Evolutionary conservation across 92 coral and sea anemone species (phyloP), one percentile per base, ranked within the genome.

Genomic region (Diadumene lineata): DNA sequence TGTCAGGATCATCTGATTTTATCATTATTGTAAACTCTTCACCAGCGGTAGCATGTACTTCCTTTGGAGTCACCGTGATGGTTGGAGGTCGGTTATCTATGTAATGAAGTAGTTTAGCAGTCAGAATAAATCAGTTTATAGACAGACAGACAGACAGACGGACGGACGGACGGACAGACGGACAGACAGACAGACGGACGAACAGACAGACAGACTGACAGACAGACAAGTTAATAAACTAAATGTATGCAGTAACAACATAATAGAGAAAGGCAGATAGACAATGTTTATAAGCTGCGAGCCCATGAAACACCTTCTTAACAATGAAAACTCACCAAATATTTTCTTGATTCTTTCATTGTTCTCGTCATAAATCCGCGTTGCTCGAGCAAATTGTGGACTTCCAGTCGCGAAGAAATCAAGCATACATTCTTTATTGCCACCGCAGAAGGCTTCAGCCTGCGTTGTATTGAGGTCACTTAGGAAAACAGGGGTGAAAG

Each of bases 31-130:
- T 29, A 0, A 72, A 29, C 33, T 19, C 38, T 50, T 83, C 56
- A 56, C 58, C 69, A 15, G 84, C 70, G 32, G 79, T 84, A 8
- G 81, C 96, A 30, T 78, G 83, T 31, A 87, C 72, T 29, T 50
- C 72, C 8, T 67, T 46, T 18, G 90, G 94, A 33, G 74, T 84
- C 6, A 56, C 0, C 11, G 33, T 62, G 50, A 90, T 81, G 33
- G 67, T 69, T 43, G 96, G 96, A 0, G 96, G 92, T 1, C 44
- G 70, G 75, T 90, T 90, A 25, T 60, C 96, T 90, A 67, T 13
- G 48, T 4, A 38, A 4, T 4, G 48, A 38, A 13, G 13, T 4
- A 38, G 13, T 38, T 4, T 38, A n/a, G n/a, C n/a, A n/a, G n/a
- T n/a, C n/a, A n/a, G n/a, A n/a, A n/a, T n/a, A n/a, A n/a, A n/a